Base-by-base conservation (phyloP, 2,797 vertebrate genomes). In the Notoglanidium macrostoma region DNA sequence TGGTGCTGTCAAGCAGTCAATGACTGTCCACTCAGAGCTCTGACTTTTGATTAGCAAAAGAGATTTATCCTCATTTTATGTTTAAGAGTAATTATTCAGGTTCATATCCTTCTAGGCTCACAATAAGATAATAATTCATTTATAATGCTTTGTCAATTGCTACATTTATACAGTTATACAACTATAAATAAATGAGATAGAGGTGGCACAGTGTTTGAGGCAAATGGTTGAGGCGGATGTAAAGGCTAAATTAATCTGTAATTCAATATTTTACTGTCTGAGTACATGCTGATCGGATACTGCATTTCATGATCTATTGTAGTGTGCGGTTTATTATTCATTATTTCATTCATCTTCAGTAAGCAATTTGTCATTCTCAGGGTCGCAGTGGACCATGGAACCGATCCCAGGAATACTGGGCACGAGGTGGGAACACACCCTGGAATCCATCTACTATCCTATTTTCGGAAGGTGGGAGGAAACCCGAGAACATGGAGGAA, bases 1-100 rank as follows among this genome's bases (percentile, higher is more conserved):
- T 91, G 88, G 88, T 81, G 88, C 90, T 89, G 68, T 89, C 67
- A 87, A 87, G 78, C 88, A 89, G 79, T 32, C 85, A 70, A 77
- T 83, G 23, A 29, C 51, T 67, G 51, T 76, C 4, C 15, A 63
- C n/a, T 57, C 12, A 83, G 49, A 40, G 10, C 26, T 3, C 19
- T 65, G 57, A 78, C 8, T 19, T 79, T 4, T 70, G 15, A 49
- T 83, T 54, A 67, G 1, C 59, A 8, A 68, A 55, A n/a, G 3
- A 63, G 17, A 83, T 83, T 63, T 46, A 63, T 6, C 10, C 55
- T 80, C 0, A 59, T 80, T 81, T 82, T 49, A 82, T 17, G 8
- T 29, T 49, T 29, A 49, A 40, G 21, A 59, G 80, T 67, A 49
- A n/a, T 49, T 65, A 65, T 46, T 49, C 1, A 6, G 8, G 7